Percentiles rank a stretch among this genome's conserved stretches.
Evolutionary conservation across 2,113 vertebrate species (phyloP).

Genomic region (Fukomys damarensis): DNA sequence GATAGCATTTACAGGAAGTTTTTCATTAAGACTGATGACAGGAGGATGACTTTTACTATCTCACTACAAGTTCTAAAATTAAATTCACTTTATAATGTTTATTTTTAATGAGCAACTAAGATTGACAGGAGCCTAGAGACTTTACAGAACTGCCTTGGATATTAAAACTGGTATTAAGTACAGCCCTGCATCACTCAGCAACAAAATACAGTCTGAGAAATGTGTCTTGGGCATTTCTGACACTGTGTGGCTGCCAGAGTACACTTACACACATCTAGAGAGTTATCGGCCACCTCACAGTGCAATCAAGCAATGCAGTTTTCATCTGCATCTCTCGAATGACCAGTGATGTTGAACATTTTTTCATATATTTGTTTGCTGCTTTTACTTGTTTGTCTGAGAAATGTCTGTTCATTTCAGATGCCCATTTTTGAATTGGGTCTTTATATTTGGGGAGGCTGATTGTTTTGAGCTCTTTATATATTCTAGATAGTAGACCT

Average conservation of each 20-base stretch:
- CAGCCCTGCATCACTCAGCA: neutral
- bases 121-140: conserved; percentile 41
- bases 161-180: conserved; percentile 64
- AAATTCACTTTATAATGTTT: conserved; percentile 42
- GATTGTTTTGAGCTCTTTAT: no score
- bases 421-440: no score
- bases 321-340: no score
- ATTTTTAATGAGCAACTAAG: conserved; percentile 70
- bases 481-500: no score
- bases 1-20: neutral
- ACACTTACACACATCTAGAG: neutral
- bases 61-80: conserved; percentile 70
- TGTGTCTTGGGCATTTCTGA: neutral
- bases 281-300: rapidly evolving
- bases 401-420: no score
- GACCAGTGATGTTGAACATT: no score
- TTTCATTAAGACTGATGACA: conserved; percentile 36
- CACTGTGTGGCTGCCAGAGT: neutral
- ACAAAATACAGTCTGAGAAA: neutral
- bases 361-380: no score
- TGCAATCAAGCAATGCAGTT: no score
- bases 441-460: no score
- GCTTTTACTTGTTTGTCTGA: no score
- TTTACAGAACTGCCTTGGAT: conserved; percentile 56
- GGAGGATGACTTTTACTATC: conserved; percentile 7